Conservation (phyloP, 1,140 invertebrate species). For the Acromyrmex charruanus region DNA sequence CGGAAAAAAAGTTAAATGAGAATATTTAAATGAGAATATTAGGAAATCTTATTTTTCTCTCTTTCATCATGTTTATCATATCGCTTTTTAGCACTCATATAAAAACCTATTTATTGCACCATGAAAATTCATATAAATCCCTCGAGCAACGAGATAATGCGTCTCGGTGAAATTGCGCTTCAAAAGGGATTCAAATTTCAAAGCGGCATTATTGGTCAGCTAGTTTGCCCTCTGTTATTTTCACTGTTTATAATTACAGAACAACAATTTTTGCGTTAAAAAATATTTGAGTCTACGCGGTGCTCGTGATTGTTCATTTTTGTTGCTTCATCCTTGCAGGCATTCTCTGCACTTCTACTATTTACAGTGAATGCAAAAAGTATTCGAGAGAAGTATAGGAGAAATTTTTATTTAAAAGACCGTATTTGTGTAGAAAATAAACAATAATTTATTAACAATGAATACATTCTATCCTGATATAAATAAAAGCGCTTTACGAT, state of each 20-base stretch:
- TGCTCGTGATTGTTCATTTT: background rate
- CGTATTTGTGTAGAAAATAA: no score
- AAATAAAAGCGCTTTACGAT: no score
- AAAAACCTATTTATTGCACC: background rate
- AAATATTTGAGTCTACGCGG: background rate
- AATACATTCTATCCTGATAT: no score
- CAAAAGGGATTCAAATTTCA: slow-evolving; percentile 37
- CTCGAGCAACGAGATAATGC: background rate
- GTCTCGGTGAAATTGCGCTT: slow-evolving; percentile 10
- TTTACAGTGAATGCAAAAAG: background rate
- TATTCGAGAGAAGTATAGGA: no score
- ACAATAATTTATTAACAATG: no score
- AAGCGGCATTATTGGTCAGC: slow-evolving; percentile 11
- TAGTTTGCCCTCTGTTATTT: slow-evolving; percentile 15
- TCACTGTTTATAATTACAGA: slow-evolving; percentile 17
- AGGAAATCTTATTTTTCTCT: background rate
- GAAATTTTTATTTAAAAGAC: no score
- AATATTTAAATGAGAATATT: background rate
- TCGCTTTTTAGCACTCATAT: background rate
- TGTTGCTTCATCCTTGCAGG: background rate
- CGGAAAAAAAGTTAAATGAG: background rate
- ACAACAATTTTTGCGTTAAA: slow-evolving; percentile 1
- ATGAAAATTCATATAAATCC: slow-evolving; percentile 18
- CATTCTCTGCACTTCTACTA: background rate
- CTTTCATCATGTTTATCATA: background rate